phyloP scores from a whole-genome alignment of 2,888 invertebrate species.

The Theretra japonica region DNA sequence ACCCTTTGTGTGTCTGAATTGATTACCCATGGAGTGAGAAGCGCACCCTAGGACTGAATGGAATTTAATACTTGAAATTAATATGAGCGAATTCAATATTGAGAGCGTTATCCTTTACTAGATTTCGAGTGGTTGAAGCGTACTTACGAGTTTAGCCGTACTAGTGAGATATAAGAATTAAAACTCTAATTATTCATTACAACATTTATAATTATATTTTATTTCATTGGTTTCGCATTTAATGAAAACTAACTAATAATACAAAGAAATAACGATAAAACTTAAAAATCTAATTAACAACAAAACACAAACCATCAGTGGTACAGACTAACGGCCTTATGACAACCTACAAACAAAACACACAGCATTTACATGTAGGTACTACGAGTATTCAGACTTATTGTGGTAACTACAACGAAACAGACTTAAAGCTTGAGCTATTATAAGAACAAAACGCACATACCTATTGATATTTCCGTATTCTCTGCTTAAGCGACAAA shows the following conservation, averaged over 20 bases:
- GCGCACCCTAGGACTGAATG: no score
- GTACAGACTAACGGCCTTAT: slow-evolving; percentile 44
- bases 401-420: slow-evolving; percentile 48
- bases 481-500: slow-evolving; percentile 2
- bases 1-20: no score
- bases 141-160: slow-evolving; percentile 23
- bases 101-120: no score
- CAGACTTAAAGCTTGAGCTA: slow-evolving; percentile 18
- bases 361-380: slow-evolving; percentile 43
- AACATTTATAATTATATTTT: slow-evolving; percentile 47
- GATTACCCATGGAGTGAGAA: no score
- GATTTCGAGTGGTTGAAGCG: no score
- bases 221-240: slow-evolving; percentile 74
- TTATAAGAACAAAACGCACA: neutral
- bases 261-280: slow-evolving; percentile 45
- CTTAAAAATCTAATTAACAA: slow-evolving; percentile 62
- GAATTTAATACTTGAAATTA: no score
- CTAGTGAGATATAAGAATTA: neutral
- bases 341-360: slow-evolving; percentile 34
- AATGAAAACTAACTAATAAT: slow-evolving; percentile 39
- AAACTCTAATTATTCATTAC: slow-evolving; percentile 30
- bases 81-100: no score
- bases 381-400: slow-evolving; percentile 49
- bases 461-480: neutral
- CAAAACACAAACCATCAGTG: slow-evolving; percentile 70